Evolutionary conservation across 2,888 invertebrate species (phyloP).

Genomic region (Hedychridium roseum): DNA sequence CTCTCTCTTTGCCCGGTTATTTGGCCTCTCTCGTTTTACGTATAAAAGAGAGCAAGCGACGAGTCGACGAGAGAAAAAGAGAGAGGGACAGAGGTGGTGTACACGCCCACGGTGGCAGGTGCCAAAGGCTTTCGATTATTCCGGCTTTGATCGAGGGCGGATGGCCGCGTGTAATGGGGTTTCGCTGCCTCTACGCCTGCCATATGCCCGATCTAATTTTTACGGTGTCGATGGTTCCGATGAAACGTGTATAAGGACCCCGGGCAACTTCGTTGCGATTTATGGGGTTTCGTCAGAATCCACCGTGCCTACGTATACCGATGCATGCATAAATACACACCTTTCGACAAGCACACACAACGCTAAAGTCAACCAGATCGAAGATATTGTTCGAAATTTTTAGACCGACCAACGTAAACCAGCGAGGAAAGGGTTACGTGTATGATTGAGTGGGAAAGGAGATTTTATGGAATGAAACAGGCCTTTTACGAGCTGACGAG

Average conservation of each 20-base stretch:
- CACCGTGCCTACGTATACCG: conserved; percentile 16
- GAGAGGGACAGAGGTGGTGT: conserved; percentile 2
- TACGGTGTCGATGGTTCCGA: conserved; percentile 40
- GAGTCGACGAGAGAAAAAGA: not conserved
- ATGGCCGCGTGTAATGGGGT: conserved; percentile 39
- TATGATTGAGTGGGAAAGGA: too few species aligned
- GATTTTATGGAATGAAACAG: too few species aligned
- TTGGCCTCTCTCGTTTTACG: too few species aligned
- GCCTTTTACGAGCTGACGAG: too few species aligned
- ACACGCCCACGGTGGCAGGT: conserved; percentile 41
- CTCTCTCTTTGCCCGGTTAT: too few species aligned
- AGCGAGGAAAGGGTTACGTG: too few species aligned
- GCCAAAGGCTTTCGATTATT: conserved; percentile 51
- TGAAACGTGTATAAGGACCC: conserved; percentile 24
- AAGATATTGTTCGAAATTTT: too few species aligned
- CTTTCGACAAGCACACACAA: too few species aligned
- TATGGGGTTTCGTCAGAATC: conserved; percentile 31
- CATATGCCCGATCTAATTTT: conserved; percentile 51
- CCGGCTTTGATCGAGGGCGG: conserved; percentile 41
- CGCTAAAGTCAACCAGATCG: too few species aligned
- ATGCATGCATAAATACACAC: not conserved
- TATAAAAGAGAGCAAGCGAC: too few species aligned
- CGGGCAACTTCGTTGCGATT: conserved; percentile 34
- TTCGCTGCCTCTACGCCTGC: conserved; percentile 44
- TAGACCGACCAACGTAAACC: too few species aligned